Evolutionary conservation across 2,113 vertebrate genomes (phyloP), one percentile per base, ranked within the genome.

Genomic region (Steatornis caripensis): DNA sequence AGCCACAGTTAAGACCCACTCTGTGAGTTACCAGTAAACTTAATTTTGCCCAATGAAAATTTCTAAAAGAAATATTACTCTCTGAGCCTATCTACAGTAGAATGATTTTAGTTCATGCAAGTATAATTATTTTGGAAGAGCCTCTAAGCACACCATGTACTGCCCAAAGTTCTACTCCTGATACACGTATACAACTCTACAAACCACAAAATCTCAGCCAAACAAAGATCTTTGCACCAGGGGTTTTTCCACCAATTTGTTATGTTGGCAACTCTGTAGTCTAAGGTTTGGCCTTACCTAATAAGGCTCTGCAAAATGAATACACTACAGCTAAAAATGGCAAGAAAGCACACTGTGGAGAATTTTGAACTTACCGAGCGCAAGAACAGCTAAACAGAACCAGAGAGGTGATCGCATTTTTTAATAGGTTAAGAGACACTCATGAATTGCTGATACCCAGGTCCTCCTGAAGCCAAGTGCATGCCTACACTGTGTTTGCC

Each of bases 101-200:
- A 95, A 93, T 61, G 27, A 72, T 61, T 85, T 87, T 62, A 72
- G 54, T 49, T 83, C 11, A 91, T 48, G 48, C 17, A 76, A 91
- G 45, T 29, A 27, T 46, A 74, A 82, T 58, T 75, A 64, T 26
- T 82, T 55, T 76, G 66, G 66, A 85, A 85, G 22, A 89, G n/a
- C 48, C 51, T 64, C 43, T 62, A 48, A 87, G 45, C 65, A 66
- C 6, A 15, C 46, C 48, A 62, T 14, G 43, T 26, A 36, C 39
- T 82, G 66, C 27, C 48, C 68, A 55, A 21, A 86, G 58, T 45
- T 90, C 45, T 80, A 45, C 64, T 89, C 41, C 21, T 45, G 54
- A 49, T 1, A 2, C 39, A 37, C 0, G 0, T 15, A 29, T 10
- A 37, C 79, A 80, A 46, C 18, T 43, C 37, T 6, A 24, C 0